Evolutionary conservation across 2,888 invertebrate genomes (phyloP), one percentile per base, ranked within the genome.

Genomic region (Diploptera punctata): DNA sequence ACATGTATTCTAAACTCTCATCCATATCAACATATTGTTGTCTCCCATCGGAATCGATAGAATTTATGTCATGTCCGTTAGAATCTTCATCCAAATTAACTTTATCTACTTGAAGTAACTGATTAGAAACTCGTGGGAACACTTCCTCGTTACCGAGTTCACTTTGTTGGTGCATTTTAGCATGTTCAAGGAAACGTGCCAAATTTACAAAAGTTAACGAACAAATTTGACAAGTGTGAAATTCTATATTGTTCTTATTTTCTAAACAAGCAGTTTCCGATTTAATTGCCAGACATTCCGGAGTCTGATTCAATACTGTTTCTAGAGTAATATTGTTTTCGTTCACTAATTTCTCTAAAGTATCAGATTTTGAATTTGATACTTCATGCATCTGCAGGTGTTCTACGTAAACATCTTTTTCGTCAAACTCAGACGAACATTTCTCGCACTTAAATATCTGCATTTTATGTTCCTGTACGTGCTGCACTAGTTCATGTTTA

Each of bases 131-230:
- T 24, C 43, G 62, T 2, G 10, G 16, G n/a, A 62, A 62, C 3
- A 68, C 10, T 43, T 38, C 60, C 24, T 69, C n/a, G 33, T 5
- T 60, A 4, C 21, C 10, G 2, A 18, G 16, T 33, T 61, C 29
- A 26, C 47, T 44, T 26, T 54, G 24, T 18, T 62, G 80, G 76
- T 84, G 84, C 29, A 82, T 81, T 74, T 84, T 83, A 82, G 83
- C 83, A 72, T 84, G 84, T 71, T 84, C 83, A 73, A 82, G 82
- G 74, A 83, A 84, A 72, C 83, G 82, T 19, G 80, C 81, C 78
- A 84, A 83, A 76, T 83, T 83, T 19, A 84, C 81, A 75, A 84
- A 84, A 1, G 84, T 84, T 74, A 84, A 75, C 62, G 84, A 83
- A 77, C 84, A 84, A 69, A 82, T 80, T 76, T 82, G 82, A 77